phyloP scores from a whole-genome alignment of 92 coral and sea anemone genomes.

The Pocillopora meandrina region DNA sequence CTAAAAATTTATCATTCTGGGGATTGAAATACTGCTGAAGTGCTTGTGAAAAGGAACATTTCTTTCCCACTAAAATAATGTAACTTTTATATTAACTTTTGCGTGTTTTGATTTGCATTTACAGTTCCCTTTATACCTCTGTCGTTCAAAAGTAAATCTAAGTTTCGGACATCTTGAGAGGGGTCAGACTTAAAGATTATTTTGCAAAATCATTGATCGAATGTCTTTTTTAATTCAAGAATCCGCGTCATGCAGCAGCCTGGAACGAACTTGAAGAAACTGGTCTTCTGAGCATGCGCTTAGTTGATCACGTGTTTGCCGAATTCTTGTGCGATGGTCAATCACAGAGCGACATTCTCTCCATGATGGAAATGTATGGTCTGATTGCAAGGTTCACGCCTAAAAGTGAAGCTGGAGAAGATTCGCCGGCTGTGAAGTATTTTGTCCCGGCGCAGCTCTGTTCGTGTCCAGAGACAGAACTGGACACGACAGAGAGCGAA shows the following conservation, averaged over 20 bases:
- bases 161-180: too few relatives aligned
- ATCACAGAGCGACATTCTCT: conserved; percentile 64
- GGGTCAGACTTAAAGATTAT: too few relatives aligned
- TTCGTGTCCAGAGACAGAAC: conserved; percentile 77
- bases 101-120: too few relatives aligned
- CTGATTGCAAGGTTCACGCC: conserved; percentile 64
- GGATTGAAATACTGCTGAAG: too few relatives aligned
- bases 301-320: conserved; percentile 67
- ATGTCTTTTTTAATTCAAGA: conserved; percentile 32
- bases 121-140: too few relatives aligned
- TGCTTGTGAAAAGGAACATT: too few relatives aligned
- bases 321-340: conserved; percentile 66
- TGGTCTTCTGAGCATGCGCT: conserved; percentile 61
- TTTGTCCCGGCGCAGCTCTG: conserved; percentile 86
- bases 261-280: conserved; percentile 77
- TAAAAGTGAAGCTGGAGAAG: background rate
- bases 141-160: too few relatives aligned
- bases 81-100: too few relatives aligned
- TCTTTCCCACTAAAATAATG: too few relatives aligned
- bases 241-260: conserved; percentile 70
- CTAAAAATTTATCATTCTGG: too few relatives aligned
- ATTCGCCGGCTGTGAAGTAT: conserved; percentile 43
- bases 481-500: conserved; percentile 49
- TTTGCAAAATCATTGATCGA: too few relatives aligned
- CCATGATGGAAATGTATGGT: conserved; percentile 81